Percentiles rank a stretch among this genome's conserved stretches.
Conservation (phyloP, 2,797 vertebrate species). For the Florisuga fusca region DNA sequence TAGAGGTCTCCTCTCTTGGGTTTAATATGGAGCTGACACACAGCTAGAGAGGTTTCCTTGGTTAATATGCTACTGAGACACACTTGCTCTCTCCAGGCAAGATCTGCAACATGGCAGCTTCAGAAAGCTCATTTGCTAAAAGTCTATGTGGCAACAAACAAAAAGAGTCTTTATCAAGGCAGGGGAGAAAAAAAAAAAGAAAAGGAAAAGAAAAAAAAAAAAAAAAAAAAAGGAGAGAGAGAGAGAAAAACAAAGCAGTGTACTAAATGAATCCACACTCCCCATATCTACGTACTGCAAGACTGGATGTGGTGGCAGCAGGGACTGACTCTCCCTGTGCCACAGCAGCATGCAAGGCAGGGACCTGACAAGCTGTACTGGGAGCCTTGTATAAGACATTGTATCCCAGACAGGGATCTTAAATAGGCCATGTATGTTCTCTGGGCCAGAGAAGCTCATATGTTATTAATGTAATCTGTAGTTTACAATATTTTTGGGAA, state of each 20-base stretch:
- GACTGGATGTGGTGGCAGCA: background rate
- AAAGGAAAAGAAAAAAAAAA: too few species aligned
- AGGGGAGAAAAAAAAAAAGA: background rate
- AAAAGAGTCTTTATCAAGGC: background rate
- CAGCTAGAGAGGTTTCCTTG: background rate
- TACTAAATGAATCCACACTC: background rate
- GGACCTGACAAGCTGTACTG: background rate
- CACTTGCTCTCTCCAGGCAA: background rate
- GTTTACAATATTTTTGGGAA: background rate
- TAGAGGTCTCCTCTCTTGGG: background rate
- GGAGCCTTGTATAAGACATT: background rate
- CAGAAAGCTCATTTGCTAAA: background rate
- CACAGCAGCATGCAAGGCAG: rapidly evolving
- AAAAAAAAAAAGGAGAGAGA: too few species aligned
- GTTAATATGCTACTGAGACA: background rate
- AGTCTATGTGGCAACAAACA: background rate
- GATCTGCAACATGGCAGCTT: background rate
- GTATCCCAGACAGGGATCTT: background rate
- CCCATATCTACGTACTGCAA: background rate
- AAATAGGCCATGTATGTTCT: background rate
- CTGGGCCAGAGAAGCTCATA: background rate
- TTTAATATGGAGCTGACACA: background rate
- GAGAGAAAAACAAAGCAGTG: background rate
- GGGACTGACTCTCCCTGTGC: background rate
- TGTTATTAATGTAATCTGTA: background rate